Evolutionary conservation across 2,797 vertebrate species (phyloP).

Genomic region (Myotis findleyi): DNA sequence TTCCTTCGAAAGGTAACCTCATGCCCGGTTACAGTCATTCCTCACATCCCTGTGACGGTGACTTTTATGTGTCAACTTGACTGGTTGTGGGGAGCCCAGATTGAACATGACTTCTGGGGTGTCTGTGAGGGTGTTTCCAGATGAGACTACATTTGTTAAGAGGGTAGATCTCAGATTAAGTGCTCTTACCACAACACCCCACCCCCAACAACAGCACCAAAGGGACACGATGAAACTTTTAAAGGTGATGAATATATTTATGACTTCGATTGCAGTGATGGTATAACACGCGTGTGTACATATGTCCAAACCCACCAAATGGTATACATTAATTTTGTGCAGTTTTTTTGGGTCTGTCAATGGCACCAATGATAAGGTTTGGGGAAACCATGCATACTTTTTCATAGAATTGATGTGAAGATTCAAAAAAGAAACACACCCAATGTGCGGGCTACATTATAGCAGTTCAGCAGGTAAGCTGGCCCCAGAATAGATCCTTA

Average conservation of each 20-base stretch:
- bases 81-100: background rate
- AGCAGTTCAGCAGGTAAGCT: accelerated
- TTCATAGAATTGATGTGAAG: background rate
- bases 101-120: background rate
- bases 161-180: background rate
- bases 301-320: background rate
- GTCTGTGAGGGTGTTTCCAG: background rate
- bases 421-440: background rate
- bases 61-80: background rate
- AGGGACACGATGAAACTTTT: background rate
- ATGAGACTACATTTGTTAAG: background rate
- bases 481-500: background rate
- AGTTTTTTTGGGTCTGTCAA: background rate
- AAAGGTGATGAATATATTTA: background rate
- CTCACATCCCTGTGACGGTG: accelerated
- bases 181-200: background rate
- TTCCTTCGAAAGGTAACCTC: background rate
- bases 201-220: background rate
- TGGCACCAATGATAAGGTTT: background rate
- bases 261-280: background rate
- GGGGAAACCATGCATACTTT: background rate
- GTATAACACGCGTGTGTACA: background rate
- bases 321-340: background rate
- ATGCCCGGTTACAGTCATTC: background rate
- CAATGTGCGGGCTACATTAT: accelerated